Evolutionary conservation across 1,140 invertebrate species (phyloP), one percentile per base, ranked within the genome.

Genomic region (Reticulitermes speratus): DNA sequence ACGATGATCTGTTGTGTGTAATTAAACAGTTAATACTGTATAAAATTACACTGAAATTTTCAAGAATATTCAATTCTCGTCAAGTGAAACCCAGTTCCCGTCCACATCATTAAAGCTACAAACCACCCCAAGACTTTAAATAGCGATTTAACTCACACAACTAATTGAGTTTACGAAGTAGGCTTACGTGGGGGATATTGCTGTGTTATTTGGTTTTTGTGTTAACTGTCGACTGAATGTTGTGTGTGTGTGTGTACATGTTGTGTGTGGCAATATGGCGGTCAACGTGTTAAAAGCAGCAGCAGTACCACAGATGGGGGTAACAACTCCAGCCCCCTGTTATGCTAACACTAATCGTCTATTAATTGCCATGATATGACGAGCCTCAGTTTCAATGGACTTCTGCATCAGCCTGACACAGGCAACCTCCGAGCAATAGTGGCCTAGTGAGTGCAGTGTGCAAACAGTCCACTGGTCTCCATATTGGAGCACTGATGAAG

Each of bases 291-390:
- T 75, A 75, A 75, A 75, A 30, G 65, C 65, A 25, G n/a, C 65
- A 25, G 25, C 25, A 30, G 65, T 75, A 30, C 65, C 65, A 75
- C 65, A 75, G 65, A 75, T 75, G 65, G 65, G 65, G 65, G n/a
- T 75, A 75, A 75, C 65, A 75, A 75, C 65, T 75, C 65, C 65
- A 25, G 65, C 25, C n/a, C 38, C 65, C 65, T 75, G 65, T 75
- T 30, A 75, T 75, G 65, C 65, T 75, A 75, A 75, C 65, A 75
- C 65, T 75, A 75, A 75, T 75, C 65, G 65, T 30, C 65, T n/a
- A 75, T 75, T 75, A 75, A 75, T 75, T 75, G 65, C 65, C 65
- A 75, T 75, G 65, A 75, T 75, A 75, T 55, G 52, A 55, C 65
- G 65, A 75, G 65, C 65, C 65, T 75, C 6, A n/a, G n/a, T 75